These are phyloP conservation scores for Anarrhichthys ocellatus DNA, from an alignment of 2,113 vertebrate species.

Conservation along the genomic window DNA sequence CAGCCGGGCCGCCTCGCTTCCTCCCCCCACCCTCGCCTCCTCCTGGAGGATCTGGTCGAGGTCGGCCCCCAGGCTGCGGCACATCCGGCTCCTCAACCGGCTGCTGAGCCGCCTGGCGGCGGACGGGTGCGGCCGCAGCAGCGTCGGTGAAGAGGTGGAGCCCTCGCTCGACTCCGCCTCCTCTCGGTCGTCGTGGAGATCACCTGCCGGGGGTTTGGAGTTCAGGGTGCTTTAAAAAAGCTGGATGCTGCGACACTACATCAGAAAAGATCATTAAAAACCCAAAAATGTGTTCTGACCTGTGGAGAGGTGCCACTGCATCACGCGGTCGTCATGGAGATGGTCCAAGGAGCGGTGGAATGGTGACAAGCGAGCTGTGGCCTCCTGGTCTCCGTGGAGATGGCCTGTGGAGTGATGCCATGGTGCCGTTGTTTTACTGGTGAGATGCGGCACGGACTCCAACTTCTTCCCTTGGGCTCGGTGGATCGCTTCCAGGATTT, in stretches of 20 bases:
- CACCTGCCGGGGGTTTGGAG: slow-evolving; percentile 38
- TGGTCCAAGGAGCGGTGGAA: slow-evolving; percentile 62
- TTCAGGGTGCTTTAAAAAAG: background rate
- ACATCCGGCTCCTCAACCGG: slow-evolving; percentile 72
- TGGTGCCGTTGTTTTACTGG: background rate
- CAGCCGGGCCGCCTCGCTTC: slow-evolving; percentile 64
- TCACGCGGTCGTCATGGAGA: slow-evolving; percentile 36
- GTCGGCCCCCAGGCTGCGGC: slow-evolving; percentile 80
- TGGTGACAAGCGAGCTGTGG: background rate
- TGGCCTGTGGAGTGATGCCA: slow-evolving; percentile 67
- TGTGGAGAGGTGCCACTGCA: slow-evolving; percentile 50
- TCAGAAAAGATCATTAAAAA: background rate
- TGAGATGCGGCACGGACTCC: background rate
- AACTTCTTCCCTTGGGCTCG: background rate
- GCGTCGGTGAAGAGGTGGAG: background rate
- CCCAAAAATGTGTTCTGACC: slow-evolving; percentile 35
- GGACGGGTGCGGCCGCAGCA: background rate
- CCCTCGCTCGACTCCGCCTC: slow-evolving; percentile 29
- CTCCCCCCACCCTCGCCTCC: slow-evolving; percentile 33
- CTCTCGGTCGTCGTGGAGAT: slow-evolving; percentile 43
- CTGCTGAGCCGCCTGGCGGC: slow-evolving; percentile 48
- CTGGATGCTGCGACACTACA: too few relatives aligned
- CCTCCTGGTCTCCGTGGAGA: slow-evolving; percentile 32
- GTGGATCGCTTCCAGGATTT: slow-evolving; percentile 35
- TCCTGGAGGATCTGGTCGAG: slow-evolving; percentile 75